phyloP scores from a whole-genome alignment of 1,140 invertebrate genomes.

The Andrena cerasifolii region DNA sequence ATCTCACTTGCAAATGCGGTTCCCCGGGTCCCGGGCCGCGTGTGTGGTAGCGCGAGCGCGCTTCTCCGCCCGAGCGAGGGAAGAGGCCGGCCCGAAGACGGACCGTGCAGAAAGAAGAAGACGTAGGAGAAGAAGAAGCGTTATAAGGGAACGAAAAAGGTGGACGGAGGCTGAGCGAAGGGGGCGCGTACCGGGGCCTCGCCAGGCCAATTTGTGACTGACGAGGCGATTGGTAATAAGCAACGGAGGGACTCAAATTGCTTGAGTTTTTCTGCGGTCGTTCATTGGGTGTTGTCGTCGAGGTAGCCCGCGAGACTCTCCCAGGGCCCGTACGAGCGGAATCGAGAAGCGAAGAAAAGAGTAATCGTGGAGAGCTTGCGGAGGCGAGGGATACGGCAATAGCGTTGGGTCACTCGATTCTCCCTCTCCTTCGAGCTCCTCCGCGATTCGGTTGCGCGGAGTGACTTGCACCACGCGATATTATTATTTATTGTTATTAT shows the following conservation, averaged over 20 bases:
- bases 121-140: conserved; percentile 8
- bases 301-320: conserved; percentile 59
- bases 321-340: conserved; percentile 45
- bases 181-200: conserved; percentile 49
- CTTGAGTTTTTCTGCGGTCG: conserved; percentile 79
- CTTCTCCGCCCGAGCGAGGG: conserved; percentile 10
- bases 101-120: conserved; percentile 15
- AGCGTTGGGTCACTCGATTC: conserved; percentile 18
- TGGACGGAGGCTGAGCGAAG: neutral
- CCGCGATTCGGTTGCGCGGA: neutral
- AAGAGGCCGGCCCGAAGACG: neutral
- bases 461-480: neutral
- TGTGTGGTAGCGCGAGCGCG: conserved; percentile 48
- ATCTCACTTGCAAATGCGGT: conserved; percentile 77
- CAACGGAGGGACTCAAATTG: conserved; percentile 78
- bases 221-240: conserved; percentile 81
- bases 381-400: conserved; percentile 42
- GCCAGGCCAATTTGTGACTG: conserved; percentile 81
- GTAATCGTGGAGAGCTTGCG: conserved; percentile 31
- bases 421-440: neutral
- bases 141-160: conserved; percentile 30
- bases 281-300: conserved; percentile 78
- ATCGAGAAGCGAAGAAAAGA: conserved; percentile 40
- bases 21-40: conserved; percentile 42
- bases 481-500: too few relatives aligned